Evolutionary conservation across 2,888 invertebrate genomes (phyloP).

Genomic region (Papilio gigon): DNA sequence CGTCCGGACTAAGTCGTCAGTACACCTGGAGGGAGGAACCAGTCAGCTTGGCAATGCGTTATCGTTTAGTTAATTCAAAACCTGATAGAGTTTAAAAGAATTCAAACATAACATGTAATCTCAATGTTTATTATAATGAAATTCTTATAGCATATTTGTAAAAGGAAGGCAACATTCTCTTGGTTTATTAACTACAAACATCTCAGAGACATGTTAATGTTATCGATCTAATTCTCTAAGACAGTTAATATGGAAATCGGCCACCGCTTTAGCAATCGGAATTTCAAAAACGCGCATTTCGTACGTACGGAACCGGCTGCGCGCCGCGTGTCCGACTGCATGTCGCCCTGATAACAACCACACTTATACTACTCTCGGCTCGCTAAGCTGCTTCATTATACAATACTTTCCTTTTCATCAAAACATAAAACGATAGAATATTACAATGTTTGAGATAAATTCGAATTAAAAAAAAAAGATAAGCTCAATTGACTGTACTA

Average conservation of each 20-base stretch:
- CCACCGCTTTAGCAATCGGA: conserved; percentile 31
- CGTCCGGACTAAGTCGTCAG: no score
- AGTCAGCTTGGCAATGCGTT: background rate
- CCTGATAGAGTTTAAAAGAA: background rate
- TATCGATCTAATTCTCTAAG: conserved; percentile 40
- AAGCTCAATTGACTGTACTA: no score
- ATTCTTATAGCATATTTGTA: conserved; percentile 2
- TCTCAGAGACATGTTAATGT: conserved; percentile 32
- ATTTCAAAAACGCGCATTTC: conserved; percentile 36
- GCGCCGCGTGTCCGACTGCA: conserved; percentile 20
- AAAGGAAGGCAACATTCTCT: conserved; percentile 27
- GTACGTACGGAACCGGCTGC: conserved; percentile 29
- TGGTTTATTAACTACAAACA: conserved; percentile 25
- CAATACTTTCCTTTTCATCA: conserved; percentile 29
- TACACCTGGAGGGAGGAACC: no score
- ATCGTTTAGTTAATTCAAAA: background rate
- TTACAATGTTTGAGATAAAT: background rate
- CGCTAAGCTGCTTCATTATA: conserved; percentile 3
- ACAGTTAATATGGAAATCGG: conserved; percentile 40
- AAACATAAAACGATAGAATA: background rate
- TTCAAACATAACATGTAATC: background rate
- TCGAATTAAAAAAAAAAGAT: background rate
- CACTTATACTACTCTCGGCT: conserved; percentile 5
- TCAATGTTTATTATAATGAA: conserved; percentile 15
- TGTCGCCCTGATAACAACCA: conserved; percentile 27